A percentile compares a stretch with the other conserved stretches of the same genome.
Evolutionary conservation across 2,797 vertebrate species (phyloP).

Genomic region (Myiothlypis coronata): DNA sequence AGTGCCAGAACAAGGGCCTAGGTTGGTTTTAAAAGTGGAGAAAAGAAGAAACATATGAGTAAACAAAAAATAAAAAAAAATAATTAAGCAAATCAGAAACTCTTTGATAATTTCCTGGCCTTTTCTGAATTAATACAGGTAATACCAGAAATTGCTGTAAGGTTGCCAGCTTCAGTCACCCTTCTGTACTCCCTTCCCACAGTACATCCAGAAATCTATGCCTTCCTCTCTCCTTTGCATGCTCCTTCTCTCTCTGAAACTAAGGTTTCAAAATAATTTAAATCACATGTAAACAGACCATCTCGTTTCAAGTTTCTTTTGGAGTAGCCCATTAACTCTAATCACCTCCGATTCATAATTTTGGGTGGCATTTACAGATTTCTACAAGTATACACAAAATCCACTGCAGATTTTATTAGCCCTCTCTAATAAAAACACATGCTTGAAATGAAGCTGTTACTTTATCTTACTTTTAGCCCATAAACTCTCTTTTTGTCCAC

Average conservation of each 20-base stretch:
- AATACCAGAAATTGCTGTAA: neutral
- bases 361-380: slow-evolving; percentile 53
- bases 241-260: slow-evolving; percentile 3
- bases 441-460: slow-evolving; percentile 41
- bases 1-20: neutral
- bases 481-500: slow-evolving; percentile 43
- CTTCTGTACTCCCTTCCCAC: neutral
- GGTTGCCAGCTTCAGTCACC: neutral
- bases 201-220: neutral
- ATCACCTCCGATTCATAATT: slow-evolving; percentile 49
- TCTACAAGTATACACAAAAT: slow-evolving; percentile 43
- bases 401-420: slow-evolving; percentile 63
- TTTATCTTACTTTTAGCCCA: neutral
- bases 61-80: neutral
- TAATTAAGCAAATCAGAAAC: neutral
- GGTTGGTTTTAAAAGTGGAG: neutral
- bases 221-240: neutral
- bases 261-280: slow-evolving; percentile 57
- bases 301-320: slow-evolving; percentile 38
- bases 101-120: neutral
- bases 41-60: neutral
- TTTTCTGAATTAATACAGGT: neutral
- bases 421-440: slow-evolving; percentile 59
- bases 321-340: slow-evolving; percentile 13
- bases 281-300: slow-evolving; percentile 37